A percentile compares a stretch with the other conserved stretches of the same genome.
Conservation (phyloP, 23 tunicate genomes). For the Trididemnum clinides region DNA sequence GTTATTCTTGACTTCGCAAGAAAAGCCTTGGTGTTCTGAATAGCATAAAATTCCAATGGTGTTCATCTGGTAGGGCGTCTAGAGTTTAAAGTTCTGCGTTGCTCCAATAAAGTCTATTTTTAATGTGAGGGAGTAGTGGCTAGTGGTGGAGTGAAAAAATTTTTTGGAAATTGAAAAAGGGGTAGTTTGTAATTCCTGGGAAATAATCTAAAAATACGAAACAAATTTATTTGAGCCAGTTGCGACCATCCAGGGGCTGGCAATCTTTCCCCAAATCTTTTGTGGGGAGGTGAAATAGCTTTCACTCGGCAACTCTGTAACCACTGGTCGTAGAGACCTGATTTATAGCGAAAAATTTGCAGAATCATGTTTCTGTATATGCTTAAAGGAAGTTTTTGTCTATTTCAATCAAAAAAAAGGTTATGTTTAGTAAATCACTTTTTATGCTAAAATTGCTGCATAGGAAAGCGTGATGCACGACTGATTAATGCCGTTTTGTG, state of each 20-base stretch:
- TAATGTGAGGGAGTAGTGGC: too few species aligned
- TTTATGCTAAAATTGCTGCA: too few species aligned
- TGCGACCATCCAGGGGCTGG: neutral
- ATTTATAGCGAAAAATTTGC: neutral
- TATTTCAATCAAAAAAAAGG: neutral
- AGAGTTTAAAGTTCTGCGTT: too few species aligned
- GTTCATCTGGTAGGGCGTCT: too few species aligned
- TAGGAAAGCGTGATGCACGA: too few species aligned
- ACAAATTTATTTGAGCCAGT: neutral
- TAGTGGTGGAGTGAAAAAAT: neutral
- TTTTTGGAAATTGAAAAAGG: neutral
- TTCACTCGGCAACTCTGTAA: neutral
- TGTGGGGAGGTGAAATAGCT: neutral
- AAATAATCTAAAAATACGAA: neutral
- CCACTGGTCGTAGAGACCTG: neutral
- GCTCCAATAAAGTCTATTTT: too few species aligned
- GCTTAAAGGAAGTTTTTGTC: neutral
- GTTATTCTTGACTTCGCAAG: too few species aligned
- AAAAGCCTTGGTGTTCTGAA: too few species aligned
- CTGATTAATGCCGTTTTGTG: too few species aligned
- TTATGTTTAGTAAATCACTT: neutral
- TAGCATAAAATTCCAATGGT: too few species aligned
- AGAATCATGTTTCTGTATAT: neutral
- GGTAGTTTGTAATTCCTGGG: neutral
- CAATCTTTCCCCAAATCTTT: neutral